A percentile compares a stretch with the other conserved stretches of the same genome.
Conservation (phyloP, 2,113 vertebrate species). For the Alosa alosa region DNA sequence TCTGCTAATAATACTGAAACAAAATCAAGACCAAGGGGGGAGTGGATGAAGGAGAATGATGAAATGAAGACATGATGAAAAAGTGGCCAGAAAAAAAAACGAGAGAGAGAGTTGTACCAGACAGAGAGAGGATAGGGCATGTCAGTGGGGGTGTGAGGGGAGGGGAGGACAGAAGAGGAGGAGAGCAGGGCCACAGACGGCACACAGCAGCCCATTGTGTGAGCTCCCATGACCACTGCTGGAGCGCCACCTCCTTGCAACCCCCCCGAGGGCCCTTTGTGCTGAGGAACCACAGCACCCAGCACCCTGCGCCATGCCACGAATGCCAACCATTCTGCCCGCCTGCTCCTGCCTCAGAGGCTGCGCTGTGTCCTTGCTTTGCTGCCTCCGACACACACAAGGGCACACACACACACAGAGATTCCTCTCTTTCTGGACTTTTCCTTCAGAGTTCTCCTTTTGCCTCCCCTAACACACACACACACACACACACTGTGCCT, state of each 20-base stretch:
- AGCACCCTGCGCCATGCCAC: neutral
- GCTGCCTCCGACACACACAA: neutral
- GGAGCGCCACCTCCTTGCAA: neutral
- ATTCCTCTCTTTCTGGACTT: neutral
- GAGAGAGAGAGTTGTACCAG: neutral
- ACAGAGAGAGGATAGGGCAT: neutral
- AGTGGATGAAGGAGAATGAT: conserved; percentile 21
- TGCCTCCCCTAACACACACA: neutral
- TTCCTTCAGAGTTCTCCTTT: neutral
- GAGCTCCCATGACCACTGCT: neutral
- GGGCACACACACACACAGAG: neutral
- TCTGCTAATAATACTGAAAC: neutral
- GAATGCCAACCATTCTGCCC: conserved; percentile 1
- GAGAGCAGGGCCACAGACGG: neutral
- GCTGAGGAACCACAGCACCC: neutral
- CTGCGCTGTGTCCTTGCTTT: neutral
- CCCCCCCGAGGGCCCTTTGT: neutral
- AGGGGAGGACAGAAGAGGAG: neutral
- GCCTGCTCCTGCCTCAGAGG: neutral
- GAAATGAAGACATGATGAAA: neutral
- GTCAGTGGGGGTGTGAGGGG: neutral
- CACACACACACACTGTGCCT: neutral
- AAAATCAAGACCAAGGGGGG: neutral
- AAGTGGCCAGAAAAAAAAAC: neutral
- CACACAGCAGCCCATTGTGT: conserved; percentile 13